A percentile compares a stretch with the other conserved stretches of the same genome.
Evolutionary conservation across 2,797 vertebrate species (phyloP).

Genomic region (Dallia pectoralis): DNA sequence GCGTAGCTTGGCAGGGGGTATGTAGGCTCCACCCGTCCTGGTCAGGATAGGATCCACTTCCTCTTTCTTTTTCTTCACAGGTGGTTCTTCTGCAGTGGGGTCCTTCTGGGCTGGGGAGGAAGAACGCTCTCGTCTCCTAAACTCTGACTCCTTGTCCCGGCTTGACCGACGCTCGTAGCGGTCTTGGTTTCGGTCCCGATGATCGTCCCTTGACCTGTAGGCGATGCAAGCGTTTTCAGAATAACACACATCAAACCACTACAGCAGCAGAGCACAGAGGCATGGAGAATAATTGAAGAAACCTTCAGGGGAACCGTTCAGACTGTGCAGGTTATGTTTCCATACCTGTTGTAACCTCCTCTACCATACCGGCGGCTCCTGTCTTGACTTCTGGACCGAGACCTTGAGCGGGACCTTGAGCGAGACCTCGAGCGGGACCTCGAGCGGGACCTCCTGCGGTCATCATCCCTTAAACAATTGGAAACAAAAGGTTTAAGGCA

Average conservation of each 20-base stretch:
- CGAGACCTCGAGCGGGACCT: constrained; percentile 52
- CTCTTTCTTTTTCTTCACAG: constrained; percentile 92
- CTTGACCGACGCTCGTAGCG: constrained; percentile 66
- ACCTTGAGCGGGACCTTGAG: constrained; percentile 39
- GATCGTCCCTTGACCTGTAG: constrained; percentile 47
- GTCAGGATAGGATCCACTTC: constrained; percentile 93
- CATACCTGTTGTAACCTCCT: constrained; percentile 7
- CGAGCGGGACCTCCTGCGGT: constrained; percentile 40
- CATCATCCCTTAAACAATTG: constrained; percentile 33
- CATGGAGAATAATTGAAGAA: neutral
- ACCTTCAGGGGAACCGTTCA: neutral
- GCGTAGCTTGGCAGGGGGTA: constrained; percentile 93
- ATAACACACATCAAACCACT: neutral
- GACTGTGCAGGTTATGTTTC: neutral
- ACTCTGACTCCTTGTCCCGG: constrained; percentile 61
- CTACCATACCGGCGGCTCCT: constrained; percentile 47
- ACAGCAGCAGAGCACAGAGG: neutral
- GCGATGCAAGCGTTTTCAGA: neutral
- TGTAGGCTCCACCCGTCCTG: constrained; percentile 94
- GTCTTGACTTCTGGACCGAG: constrained; percentile 53
- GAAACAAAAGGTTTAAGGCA: neutral
- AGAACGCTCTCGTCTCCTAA: constrained; percentile 70
- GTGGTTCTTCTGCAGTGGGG: constrained; percentile 69
- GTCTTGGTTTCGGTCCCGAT: constrained; percentile 41
- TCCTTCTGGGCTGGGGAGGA: constrained; percentile 72